Conservation (phyloP, 2,797 vertebrate genomes). For the Apogon talboti region DNA sequence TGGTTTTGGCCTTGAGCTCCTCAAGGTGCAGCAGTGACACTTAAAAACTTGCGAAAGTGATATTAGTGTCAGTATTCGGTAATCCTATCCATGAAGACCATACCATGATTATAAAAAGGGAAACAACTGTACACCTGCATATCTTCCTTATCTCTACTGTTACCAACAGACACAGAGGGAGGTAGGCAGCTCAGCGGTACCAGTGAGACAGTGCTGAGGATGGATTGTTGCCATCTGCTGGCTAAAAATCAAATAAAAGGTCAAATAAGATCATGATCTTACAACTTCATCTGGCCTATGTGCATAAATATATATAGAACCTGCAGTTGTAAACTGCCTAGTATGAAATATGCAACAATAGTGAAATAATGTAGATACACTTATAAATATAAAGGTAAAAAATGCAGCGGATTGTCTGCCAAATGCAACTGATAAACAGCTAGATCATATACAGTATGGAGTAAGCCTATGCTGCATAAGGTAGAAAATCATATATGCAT, state of each 20-base stretch:
- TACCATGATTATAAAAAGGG: conserved; percentile 14
- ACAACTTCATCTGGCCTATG: background rate
- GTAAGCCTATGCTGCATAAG: background rate
- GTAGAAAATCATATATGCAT: background rate
- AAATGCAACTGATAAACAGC: background rate
- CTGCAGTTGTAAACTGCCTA: background rate
- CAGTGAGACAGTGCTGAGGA: conserved; percentile 17
- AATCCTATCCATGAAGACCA: conserved; percentile 1
- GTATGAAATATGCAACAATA: background rate
- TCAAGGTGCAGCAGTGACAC: conserved; percentile 40
- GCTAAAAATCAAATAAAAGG: conserved; percentile 40
- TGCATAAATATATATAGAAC: background rate
- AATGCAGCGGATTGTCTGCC: background rate
- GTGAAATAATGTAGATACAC: background rate
- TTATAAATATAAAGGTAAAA: background rate
- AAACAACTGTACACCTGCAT: background rate
- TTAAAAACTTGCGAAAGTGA: conserved; percentile 24
- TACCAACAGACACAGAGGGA: background rate
- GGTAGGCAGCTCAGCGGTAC: conserved; percentile 21
- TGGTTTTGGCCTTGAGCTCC: conserved; percentile 38
- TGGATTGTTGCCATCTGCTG: conserved; percentile 63
- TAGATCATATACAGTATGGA: background rate
- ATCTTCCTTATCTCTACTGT: conserved; percentile 4
- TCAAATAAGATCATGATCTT: conserved; percentile 7
- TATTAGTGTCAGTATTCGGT: conserved; percentile 25